Evolutionary conservation across 2,888 invertebrate genomes (phyloP), one percentile per base, ranked within the genome.

Genomic region (Zaprionus bogoriensis): DNA sequence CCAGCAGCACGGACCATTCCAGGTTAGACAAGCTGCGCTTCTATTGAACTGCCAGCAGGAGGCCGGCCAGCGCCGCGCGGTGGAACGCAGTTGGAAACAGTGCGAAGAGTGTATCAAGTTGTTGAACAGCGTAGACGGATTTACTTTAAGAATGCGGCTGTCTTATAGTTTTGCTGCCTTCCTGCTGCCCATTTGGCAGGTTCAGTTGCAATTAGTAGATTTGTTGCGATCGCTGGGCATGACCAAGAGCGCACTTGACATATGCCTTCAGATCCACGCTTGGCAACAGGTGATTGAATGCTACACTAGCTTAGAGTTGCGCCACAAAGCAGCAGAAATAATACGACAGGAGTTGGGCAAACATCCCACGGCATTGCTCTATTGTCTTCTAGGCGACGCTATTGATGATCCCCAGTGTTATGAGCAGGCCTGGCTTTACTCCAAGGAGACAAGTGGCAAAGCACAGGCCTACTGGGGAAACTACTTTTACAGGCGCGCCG

Each of bases 241-340:
- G 66, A 93, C 95, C 2, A 97, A 97, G 89, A 94, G 95, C 3
- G 98, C 98, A 1, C 91, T 98, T 17, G 96, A 97, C 69, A 92
- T 96, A 51, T 97, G 94, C 89, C 91, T 94, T 20, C 92, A 93
- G 45, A 92, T 98, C 20, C 93, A 96, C 76, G 91, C 96, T 20
- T 99, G 99, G 98, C 97, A 98, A 83, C 95, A 97, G 70, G 96
- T 98, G 23, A 96, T 99, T 53, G 93, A 94, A 1, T 99, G 99
- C 91, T 99, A 99, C 89, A 96, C 96, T 36, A 92, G 94, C 66
- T 90, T 99, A 65, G 95, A 97, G 76, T 91, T 97, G 75, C 92
- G 95, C 30, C 97, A 98, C 86, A 97, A 97, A 94, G 98, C 99
- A 0, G 97, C 97, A 5, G 95, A 96, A 90, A 92, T 99, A 38